Evolutionary conservation across 2,888 invertebrate genomes (phyloP).

Genomic region (Lycia hirtaria): DNA sequence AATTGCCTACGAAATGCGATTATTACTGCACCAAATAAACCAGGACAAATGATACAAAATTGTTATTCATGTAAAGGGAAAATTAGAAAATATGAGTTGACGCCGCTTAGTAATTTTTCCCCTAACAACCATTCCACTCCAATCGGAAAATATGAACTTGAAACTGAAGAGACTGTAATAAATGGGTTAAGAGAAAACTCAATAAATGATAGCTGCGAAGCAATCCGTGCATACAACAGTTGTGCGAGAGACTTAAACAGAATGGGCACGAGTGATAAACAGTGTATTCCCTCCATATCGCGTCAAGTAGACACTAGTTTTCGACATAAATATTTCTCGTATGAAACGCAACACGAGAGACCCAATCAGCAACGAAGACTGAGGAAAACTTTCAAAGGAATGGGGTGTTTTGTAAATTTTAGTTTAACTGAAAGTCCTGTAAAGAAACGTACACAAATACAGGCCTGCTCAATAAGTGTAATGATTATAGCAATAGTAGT

Average conservation of each 20-base stretch:
- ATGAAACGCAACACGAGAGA: slow-evolving; percentile 63
- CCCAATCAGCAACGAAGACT: slow-evolving; percentile 63
- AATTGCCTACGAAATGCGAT: slow-evolving; percentile 67
- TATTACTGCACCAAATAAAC: slow-evolving; percentile 58
- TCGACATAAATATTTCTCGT: slow-evolving; percentile 72
- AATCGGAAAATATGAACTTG: slow-evolving; percentile 48
- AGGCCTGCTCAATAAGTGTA: slow-evolving; percentile 83
- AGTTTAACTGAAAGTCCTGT: slow-evolving; percentile 74
- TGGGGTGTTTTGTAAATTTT: slow-evolving; percentile 78
- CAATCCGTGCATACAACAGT: slow-evolving; percentile 47
- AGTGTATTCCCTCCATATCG: slow-evolving; percentile 77
- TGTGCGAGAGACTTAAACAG: slow-evolving; percentile 47
- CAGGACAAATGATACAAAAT: slow-evolving; percentile 66
- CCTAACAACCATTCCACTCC: slow-evolving; percentile 77
- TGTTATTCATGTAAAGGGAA: slow-evolving; percentile 77
- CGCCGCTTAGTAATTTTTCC: slow-evolving; percentile 61
- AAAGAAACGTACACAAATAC: slow-evolving; percentile 80
- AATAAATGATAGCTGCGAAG: slow-evolving; percentile 49
- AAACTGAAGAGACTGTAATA: slow-evolving; percentile 41
- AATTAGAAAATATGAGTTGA: slow-evolving; percentile 77
- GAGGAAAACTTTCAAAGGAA: slow-evolving; percentile 77
- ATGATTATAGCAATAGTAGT: slow-evolving; percentile 81
- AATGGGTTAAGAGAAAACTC: slow-evolving; percentile 49
- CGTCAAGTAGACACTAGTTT: slow-evolving; percentile 72
- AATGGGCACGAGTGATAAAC: slow-evolving; percentile 51